Evolutionary conservation across 2,888 invertebrate species (phyloP).

Genomic region (Pteria penguin): DNA sequence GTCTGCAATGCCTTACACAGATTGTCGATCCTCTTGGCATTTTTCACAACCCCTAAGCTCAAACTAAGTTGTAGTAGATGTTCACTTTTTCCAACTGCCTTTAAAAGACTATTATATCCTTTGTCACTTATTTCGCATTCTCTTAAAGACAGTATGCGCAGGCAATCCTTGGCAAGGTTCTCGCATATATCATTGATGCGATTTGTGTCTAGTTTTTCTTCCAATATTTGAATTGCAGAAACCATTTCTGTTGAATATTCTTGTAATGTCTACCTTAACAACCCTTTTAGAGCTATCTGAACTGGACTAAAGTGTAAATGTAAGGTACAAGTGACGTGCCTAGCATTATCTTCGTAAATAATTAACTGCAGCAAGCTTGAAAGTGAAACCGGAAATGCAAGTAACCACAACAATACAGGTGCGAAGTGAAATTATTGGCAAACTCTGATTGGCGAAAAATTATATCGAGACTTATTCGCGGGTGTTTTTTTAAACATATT

Average conservation of each 20-base stretch:
- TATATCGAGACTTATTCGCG: too few relatives aligned
- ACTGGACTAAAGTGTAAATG: too few relatives aligned
- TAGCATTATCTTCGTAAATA: too few relatives aligned
- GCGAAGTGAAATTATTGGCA: too few relatives aligned
- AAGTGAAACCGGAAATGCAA: neutral
- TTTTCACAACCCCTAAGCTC: slow-evolving; percentile 65
- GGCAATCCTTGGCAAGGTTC: slow-evolving; percentile 56
- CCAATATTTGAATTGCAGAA: slow-evolving; percentile 34
- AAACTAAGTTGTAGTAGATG: slow-evolving; percentile 71
- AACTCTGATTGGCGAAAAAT: too few relatives aligned
- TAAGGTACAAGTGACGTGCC: too few relatives aligned
- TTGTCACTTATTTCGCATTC: slow-evolving; percentile 65
- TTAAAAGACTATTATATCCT: slow-evolving; percentile 65
- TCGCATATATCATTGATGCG: slow-evolving; percentile 64
- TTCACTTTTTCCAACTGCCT: slow-evolving; percentile 56
- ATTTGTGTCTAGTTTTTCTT: slow-evolving; percentile 46
- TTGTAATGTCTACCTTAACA: too few relatives aligned
- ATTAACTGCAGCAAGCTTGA: too few relatives aligned
- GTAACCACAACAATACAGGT: neutral
- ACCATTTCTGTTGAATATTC: too few relatives aligned
- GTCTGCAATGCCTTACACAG: slow-evolving; percentile 63
- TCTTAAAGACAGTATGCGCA: slow-evolving; percentile 66
- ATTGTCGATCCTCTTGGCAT: slow-evolving; percentile 58
- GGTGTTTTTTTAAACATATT: too few relatives aligned
- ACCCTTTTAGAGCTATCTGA: too few relatives aligned